A percentile compares a stretch with the other conserved stretches of the same genome.
Evolutionary conservation across 2,797 vertebrate species (phyloP).

Genomic region (Myotis findleyi): DNA sequence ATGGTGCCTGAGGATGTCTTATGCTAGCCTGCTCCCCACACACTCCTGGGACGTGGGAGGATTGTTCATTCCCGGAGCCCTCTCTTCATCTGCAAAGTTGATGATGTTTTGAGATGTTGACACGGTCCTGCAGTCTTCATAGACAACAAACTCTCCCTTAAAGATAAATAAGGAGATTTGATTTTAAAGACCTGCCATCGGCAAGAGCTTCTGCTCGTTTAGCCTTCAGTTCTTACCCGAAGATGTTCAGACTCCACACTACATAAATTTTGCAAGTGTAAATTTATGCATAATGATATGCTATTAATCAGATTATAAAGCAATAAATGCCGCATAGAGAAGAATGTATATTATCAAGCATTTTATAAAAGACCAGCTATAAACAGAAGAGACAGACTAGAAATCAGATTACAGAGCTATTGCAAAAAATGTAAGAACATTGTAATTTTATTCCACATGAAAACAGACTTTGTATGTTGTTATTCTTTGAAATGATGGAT

Average conservation of each 20-base stretch:
- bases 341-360: slow-evolving; percentile 74
- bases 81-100: slow-evolving; percentile 21
- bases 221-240: slow-evolving; percentile 67
- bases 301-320: slow-evolving; percentile 87
- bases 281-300: slow-evolving; percentile 81
- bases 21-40: background rate
- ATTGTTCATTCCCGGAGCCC: slow-evolving; percentile 40
- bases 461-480: background rate
- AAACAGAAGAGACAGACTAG: slow-evolving; percentile 48
- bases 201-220: slow-evolving; percentile 76
- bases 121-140: slow-evolving; percentile 50
- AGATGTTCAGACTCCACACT: slow-evolving; percentile 81
- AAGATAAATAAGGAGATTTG: slow-evolving; percentile 44
- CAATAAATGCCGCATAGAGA: slow-evolving; percentile 85
- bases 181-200: slow-evolving; percentile 78
- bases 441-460: slow-evolving; percentile 72
- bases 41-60: background rate
- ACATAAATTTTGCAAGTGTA: slow-evolving; percentile 85
- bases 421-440: slow-evolving; percentile 65
- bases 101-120: slow-evolving; percentile 63
- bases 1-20: background rate
- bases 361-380: slow-evolving; percentile 79
- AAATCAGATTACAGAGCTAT: slow-evolving; percentile 53
- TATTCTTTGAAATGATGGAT: slow-evolving; percentile 61
- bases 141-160: slow-evolving; percentile 30